Evolutionary conservation across 2,888 invertebrate species (phyloP), one percentile per base, ranked within the genome.

Genomic region (Nomada fabriciana): DNA sequence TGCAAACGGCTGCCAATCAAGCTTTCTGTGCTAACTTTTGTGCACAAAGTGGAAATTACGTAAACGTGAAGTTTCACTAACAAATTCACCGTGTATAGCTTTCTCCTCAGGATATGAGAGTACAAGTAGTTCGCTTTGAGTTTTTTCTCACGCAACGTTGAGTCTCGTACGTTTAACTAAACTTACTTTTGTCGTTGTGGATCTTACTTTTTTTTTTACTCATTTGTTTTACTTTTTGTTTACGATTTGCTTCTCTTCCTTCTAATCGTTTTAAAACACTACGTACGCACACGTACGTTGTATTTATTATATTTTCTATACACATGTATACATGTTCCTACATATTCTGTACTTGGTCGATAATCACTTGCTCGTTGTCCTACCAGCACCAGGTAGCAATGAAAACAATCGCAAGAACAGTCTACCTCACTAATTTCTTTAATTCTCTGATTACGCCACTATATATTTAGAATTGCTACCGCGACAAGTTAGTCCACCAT

Each of bases 21-120:
- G 88, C 88, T 88, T 88, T 82, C 79, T 82, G 89, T 88, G 88
- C 87, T 88, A 88, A 88, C 88, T 88, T 86, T 75, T 89, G 88
- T 88, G 87, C 89, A 88, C 89, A 88, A 87, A 88, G 83, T 88
- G 84, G 79, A 80, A 84, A 88, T 87, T 88, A 87, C 86, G 84
- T 88, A 71, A 71, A 86, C 87, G 80, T 88, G 84, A 87, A 87
- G 81, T 88, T 80, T 87, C 87, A 88, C 88, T 88, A 88, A 88
- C 88, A 80, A 70, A 82, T 72, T 72, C 72, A 67, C 79, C 55
- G 67, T 80, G 15, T 57, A 70, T 83, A 87, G 86, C 86, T 88
- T 86, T 71, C 76, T 76, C 60, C 36, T 64, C 65, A 65, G 79
- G 64, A 72, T 73, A 65, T 76, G 78, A 85, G 80, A 71, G 20